Evolutionary conservation across 2,113 vertebrate genomes (phyloP), one percentile per base, ranked within the genome.

Genomic region (Perca schrenkii): DNA sequence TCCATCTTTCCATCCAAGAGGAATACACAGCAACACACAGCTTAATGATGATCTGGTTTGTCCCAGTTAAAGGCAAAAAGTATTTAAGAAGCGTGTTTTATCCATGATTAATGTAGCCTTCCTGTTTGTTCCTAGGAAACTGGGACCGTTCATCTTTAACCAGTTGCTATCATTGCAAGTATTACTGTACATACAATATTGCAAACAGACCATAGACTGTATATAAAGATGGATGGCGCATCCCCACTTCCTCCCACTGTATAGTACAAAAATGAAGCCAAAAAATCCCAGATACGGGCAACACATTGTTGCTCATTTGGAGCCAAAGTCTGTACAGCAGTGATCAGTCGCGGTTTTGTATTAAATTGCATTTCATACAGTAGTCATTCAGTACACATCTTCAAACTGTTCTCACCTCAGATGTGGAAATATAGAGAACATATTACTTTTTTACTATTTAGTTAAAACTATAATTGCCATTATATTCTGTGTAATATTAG

Each of bases 1-100:
- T 86, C 25, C 34, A 0, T 60, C 28, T 61, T 28, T 82, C 84
- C 43, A 50, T 79, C 70, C 63, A 34, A 68, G 31, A 68, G 69
- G 21, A 64, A 36, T 15, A 46, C n/a, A n/a, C 61, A 57, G n/a
- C 16, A 40, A 56, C 69, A 52, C 56, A 8, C 16, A 28, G 65
- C 40, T 54, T 54, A 79, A 79, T 70, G 0, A 19, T 43, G 7
- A 63, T 65, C 22, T 52, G 58, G 2, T 69, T 66, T 79, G 67
- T 64, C 25, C 22, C 34, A 77, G 62, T 83, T 75, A 31, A 43
- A 80, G 72, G 2, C 3, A 28, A 43, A 21, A 22, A 6, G 15
- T 6, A 17, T 50, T 63, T 34, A 28, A 34, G 31, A 61, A 8
- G 49, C 31, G 22, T 43, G 5, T 57, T 75, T 63, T 57, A 40